Evolutionary conservation across 1,140 invertebrate genomes (phyloP).

Genomic region (Planococcus citri): DNA sequence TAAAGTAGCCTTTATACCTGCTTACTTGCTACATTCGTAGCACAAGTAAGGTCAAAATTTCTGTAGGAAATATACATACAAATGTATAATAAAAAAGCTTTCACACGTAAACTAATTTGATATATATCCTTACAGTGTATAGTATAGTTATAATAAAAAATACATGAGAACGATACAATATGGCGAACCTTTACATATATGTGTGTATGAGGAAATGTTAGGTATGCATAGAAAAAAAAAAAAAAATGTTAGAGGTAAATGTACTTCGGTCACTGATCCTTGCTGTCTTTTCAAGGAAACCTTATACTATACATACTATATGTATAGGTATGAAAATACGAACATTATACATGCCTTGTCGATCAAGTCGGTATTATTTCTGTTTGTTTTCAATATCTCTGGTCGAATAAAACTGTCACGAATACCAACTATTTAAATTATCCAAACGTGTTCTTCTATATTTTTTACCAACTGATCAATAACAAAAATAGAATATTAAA

Average conservation of each 20-base stretch:
- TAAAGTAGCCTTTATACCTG: no score
- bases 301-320: not conserved
- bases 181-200: not conserved
- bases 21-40: no score
- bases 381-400: not conserved
- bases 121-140: not conserved
- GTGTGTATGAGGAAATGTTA: not conserved
- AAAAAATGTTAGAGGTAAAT: not conserved
- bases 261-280: not conserved
- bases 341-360: not conserved
- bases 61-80: no score
- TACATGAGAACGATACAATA: not conserved
- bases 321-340: not conserved
- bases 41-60: no score
- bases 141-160: not conserved
- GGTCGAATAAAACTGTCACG: not conserved
- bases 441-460: not conserved
- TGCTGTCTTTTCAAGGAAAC: not conserved
- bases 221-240: no score
- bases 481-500: not conserved
- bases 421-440: not conserved
- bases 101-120: not conserved
- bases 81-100: no score
- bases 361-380: not conserved
- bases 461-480: not conserved